These are phyloP conservation scores for Mythimna albipuncta DNA, from an alignment of 2,888 invertebrate genomes.

Conservation along the genomic window DNA sequence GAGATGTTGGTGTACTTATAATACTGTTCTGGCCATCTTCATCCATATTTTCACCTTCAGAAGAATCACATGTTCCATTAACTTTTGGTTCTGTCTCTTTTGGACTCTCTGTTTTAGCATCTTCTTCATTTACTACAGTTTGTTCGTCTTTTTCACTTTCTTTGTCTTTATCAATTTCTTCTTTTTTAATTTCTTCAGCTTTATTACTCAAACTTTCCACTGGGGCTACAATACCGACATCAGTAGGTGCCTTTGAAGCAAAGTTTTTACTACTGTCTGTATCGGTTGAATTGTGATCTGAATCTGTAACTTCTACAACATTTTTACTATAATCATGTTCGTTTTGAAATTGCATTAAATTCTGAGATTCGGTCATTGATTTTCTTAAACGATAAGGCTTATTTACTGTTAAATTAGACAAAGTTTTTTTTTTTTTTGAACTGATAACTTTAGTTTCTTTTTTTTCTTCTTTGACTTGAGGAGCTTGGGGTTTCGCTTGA, in stretches of 20 bases:
- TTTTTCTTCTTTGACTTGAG: constrained; percentile 55
- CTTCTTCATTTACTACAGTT: constrained; percentile 9
- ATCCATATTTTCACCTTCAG: constrained; percentile 44
- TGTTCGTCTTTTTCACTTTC: constrained; percentile 9
- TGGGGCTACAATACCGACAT: constrained; percentile 18
- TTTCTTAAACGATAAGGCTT: constrained; percentile 75
- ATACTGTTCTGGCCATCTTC: constrained; percentile 32
- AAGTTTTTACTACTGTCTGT: constrained; percentile 45
- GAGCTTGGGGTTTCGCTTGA: constrained; percentile 67
- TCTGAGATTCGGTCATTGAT: constrained; percentile 74
- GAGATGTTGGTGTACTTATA: constrained; percentile 17
- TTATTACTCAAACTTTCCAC: constrained; percentile 37
- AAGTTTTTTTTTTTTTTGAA: constrained; percentile 68
- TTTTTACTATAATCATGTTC: constrained; percentile 75
- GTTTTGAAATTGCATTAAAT: constrained; percentile 68
- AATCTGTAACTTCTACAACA: constrained; percentile 37
- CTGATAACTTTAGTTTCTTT: constrained; percentile 54
- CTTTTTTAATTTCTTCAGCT: constrained; percentile 10
- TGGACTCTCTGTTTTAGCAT: constrained; percentile 13
- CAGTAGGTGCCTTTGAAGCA: constrained; percentile 14
- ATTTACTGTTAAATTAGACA: constrained; percentile 57
- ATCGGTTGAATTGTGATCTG: constrained; percentile 44
- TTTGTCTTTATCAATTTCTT: constrained; percentile 14
- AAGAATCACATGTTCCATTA: constrained; percentile 43
- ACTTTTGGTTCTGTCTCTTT: constrained; percentile 4